Percentiles rank a stretch among this genome's conserved stretches.
Conservation (phyloP, 2,888 invertebrate genomes). For the Thumatha senex region DNA sequence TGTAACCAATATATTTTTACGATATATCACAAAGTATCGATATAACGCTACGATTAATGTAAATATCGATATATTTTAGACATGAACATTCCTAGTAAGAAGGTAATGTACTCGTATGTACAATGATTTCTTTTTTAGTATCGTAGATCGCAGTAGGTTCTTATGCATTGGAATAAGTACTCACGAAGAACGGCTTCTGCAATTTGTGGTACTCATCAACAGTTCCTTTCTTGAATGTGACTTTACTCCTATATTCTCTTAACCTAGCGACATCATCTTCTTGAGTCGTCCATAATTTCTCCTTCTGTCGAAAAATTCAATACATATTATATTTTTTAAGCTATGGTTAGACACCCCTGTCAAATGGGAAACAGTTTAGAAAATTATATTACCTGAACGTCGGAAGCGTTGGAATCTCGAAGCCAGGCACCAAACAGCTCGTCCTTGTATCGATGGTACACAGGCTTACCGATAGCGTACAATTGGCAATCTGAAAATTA, state of each 20-base stretch:
- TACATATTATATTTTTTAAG: no score
- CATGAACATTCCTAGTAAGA: no score
- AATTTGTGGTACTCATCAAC: conserved; percentile 80
- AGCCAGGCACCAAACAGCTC: conserved; percentile 93
- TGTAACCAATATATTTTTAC: no score
- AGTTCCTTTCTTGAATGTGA: conserved; percentile 82
- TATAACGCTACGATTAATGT: no score
- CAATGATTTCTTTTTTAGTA: no score
- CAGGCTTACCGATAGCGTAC: conserved; percentile 96
- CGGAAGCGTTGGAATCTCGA: conserved; percentile 86
- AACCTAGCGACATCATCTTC: conserved; percentile 89
- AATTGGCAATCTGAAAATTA: conserved; percentile 89
- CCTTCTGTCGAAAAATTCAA: conserved; percentile 58
- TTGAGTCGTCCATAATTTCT: conserved; percentile 93
- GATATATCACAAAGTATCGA: no score
- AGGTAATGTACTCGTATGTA: no score
- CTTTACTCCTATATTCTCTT: conserved; percentile 90
- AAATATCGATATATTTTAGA: no score
- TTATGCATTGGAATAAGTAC: conserved; percentile 21
- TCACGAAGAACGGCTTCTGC: conserved; percentile 77
- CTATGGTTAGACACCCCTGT: no score
- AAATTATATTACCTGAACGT: conserved; percentile 68
- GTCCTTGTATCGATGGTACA: conserved; percentile 92
- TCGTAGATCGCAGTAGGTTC: no score
- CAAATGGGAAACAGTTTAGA: no score